Percentiles rank a stretch among this genome's conserved stretches.
Evolutionary conservation across 37 sponge, comb jelly and placozoan species (phyloP).

Genomic region (Axinella damicornis): DNA sequence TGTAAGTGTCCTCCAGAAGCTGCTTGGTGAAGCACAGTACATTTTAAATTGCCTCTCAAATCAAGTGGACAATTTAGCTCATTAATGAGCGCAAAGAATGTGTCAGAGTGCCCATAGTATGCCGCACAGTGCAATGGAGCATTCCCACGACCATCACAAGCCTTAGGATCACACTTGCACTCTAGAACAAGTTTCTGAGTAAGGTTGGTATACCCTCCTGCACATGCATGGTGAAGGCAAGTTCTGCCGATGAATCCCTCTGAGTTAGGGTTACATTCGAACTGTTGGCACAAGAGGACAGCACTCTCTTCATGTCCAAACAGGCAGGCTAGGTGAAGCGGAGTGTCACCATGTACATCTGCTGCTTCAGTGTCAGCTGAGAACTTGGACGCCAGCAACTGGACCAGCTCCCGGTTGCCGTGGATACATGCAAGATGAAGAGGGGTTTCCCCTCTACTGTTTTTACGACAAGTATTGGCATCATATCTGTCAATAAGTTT

Average conservation of each 20-base stretch:
- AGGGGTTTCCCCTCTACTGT: not conserved
- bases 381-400: not conserved
- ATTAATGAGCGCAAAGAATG: not conserved
- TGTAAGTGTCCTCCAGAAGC: not conserved
- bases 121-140: not conserved
- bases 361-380: not conserved
- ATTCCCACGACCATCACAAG: not conserved
- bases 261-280: not conserved
- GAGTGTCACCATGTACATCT: not conserved
- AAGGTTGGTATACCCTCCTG: not conserved
- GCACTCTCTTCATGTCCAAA: not conserved
- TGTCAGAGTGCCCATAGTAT: not conserved
- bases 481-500: not conserved
- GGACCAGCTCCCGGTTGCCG: not conserved
- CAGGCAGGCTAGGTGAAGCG: not conserved
- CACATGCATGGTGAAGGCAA: no score
- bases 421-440: not conserved
- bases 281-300: not conserved
- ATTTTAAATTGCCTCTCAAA: not conserved
- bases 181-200: conserved; percentile 8
- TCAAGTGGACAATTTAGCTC: not conserved
- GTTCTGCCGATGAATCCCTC: not conserved
- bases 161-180: not conserved
- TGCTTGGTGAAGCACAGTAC: not conserved
- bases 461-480: not conserved